Evolutionary conservation across 1,140 invertebrate species (phyloP), one percentile per base, ranked within the genome.

Genomic region (Leucophenga varia): DNA sequence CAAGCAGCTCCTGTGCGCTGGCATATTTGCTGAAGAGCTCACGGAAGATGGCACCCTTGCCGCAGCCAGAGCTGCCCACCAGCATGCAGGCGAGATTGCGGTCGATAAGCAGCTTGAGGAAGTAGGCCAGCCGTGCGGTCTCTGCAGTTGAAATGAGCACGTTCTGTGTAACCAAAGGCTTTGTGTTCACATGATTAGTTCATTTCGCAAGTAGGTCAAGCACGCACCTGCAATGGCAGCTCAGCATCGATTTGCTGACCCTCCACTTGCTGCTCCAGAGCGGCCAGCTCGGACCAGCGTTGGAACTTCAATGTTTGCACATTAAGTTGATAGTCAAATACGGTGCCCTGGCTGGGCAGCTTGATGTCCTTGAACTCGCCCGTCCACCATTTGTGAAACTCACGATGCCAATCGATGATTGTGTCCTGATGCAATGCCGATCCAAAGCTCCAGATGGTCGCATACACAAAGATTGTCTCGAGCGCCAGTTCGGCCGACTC

Each of bases 371-470:
- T 95, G 68, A 3, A 87, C 83, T 78, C 93, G 93, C 68, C 94
- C 95, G 78, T 96, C 93, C 57, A 93, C 50, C 50, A 53, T 48
- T 57, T 57, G 12, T 86, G 92, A 73, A 96, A 96, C 64, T 96
- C 93, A 39, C 87, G 86, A 42, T 91, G 82, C 84, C 93, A 91
- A 75, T 95, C 92, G 1, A 84, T 78, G 5, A 88, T 74, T 68
- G 89, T 90, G 79, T 95, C 93, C 80, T 92, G 90, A 70, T 89
- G 93, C 38, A 90, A 80, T 1, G 85, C 84, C 0, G 92, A 91
- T 17, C 93, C 93, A 74, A 95, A 96, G 1, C 91, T 89, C 93
- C 93, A 97, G n/a, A 95, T 83, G 47, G 84, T 82, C 4, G 86
- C 85, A 75, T 95, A 96, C 0, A 87, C 90, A 77, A 96, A 97